Base-by-base conservation (phyloP, 2,113 vertebrate species). In the Cricetomys ansorgei region DNA sequence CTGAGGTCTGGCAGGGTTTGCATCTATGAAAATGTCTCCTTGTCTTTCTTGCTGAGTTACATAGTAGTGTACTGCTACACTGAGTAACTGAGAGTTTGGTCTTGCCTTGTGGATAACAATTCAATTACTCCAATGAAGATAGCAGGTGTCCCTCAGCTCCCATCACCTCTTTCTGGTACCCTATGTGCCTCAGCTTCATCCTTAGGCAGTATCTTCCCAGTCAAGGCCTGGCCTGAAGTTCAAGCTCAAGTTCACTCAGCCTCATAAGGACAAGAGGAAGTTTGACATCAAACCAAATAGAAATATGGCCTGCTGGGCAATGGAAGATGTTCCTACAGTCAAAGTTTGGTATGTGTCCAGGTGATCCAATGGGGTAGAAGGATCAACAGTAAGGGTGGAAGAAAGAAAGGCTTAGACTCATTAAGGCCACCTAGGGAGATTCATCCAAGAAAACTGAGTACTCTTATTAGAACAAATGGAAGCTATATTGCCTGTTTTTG, bases 121-220 rank as follows among this genome's bases (percentile, higher is more conserved):
- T 75, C 12, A 73, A 81, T 57, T 37, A 93, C 21, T 94, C 86
- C 67, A 57, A 75, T 37, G 81, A 91, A 89, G 64, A 85, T 29
- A 43, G 17, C 37, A 76, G 57, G 53, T 83, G 80, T 62, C n/a
- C 80, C n/a, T 45, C 1, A n/a, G n/a, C 7, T 31, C 62, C 21
- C 53, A 37, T 92, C 75, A 73, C 67, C 65, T 43, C 48, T 17
- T 48, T 81, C 53, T 64, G 11, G 17, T 69, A 67, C 84, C 19
- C n/a, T 67, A 43, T 69, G 31, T 37, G 43, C 43, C 62, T 50
- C 45, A 37, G 7, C 84, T 86, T 86, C 62, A 67, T 86, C 84
- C 62, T 34, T 48, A 86, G 19, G 31, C 31, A 67, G 59, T 9
- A 15, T 50, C 84, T 43, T 86, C 84, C 62, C 31, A 86, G 29